A percentile compares a stretch with the other conserved stretches of the same genome.
Conservation (phyloP, 2,888 invertebrate genomes). For the Leucoptera coffeella region DNA sequence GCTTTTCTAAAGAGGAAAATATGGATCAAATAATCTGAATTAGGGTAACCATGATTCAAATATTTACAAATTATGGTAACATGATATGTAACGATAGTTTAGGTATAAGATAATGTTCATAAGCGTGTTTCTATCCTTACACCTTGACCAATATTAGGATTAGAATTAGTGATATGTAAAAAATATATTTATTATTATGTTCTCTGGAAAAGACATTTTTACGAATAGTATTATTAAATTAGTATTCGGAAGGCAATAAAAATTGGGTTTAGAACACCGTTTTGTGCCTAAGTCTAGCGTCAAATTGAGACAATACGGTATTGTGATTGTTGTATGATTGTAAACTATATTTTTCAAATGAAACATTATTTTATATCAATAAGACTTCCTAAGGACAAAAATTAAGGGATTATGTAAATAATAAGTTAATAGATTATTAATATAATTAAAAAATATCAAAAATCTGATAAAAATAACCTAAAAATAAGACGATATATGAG, state of each 20-base stretch:
- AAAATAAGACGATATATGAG: too few relatives aligned
- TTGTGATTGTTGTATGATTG: too few relatives aligned
- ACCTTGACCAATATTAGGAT: constrained; percentile 46
- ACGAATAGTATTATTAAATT: constrained; percentile 53
- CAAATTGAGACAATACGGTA: too few relatives aligned
- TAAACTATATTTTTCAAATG: too few relatives aligned
- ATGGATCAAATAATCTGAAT: too few relatives aligned
- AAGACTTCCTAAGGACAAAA: not conserved
- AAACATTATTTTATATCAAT: too few relatives aligned
- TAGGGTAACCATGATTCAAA: too few relatives aligned
- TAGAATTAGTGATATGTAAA: constrained; percentile 19
- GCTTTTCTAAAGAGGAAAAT: too few relatives aligned
- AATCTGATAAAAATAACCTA: not conserved
- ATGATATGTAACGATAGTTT: too few relatives aligned
- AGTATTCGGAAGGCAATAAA: constrained; percentile 28
- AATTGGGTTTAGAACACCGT: constrained; percentile 45
- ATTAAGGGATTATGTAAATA: not conserved
- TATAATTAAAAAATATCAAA: too few relatives aligned
- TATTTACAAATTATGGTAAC: too few relatives aligned
- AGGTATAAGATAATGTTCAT: too few relatives aligned
- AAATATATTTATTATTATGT: constrained; percentile 43
- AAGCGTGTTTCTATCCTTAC: constrained; percentile 34
- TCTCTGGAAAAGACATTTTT: constrained; percentile 49
- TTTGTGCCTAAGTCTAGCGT: constrained; percentile 33
- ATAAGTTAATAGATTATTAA: not conserved